A percentile compares a stretch with the other conserved stretches of the same genome.
Conservation (phyloP, 2,797 vertebrate genomes). For the Peromyscus eremicus region DNA sequence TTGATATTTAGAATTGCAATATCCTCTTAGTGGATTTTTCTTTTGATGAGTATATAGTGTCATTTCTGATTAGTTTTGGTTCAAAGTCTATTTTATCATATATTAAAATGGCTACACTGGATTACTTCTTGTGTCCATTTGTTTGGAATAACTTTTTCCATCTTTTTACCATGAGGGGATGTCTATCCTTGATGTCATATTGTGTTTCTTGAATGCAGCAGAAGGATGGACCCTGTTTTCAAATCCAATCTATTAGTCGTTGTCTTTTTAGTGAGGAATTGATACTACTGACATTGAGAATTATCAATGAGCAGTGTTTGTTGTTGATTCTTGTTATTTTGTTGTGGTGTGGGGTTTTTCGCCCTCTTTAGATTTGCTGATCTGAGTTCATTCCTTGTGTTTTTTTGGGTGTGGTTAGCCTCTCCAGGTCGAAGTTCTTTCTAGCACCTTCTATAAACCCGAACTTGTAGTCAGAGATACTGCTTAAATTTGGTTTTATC, state of each 20-base stretch:
- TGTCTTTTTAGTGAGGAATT: background rate
- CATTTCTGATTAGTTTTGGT: background rate
- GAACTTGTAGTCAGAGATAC: background rate
- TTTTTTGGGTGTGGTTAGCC: background rate
- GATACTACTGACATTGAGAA: background rate
- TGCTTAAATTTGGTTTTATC: background rate
- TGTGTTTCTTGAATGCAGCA: background rate
- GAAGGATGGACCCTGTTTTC: background rate
- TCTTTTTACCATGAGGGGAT: background rate
- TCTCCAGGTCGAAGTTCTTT: background rate
- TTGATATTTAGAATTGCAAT: background rate
- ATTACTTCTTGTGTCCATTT: background rate
- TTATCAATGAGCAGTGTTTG: background rate
- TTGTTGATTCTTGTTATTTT: background rate
- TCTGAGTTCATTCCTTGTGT: background rate
- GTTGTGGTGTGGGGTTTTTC: background rate
- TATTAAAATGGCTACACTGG: background rate
- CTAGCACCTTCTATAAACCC: background rate
- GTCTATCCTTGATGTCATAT: background rate
- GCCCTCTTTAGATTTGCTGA: background rate
- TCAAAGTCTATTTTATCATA: background rate
- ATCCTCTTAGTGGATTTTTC: background rate
- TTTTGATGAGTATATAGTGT: background rate
- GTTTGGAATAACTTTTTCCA: background rate
- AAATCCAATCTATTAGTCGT: background rate